Evolutionary conservation across 1,140 invertebrate genomes (phyloP).

Genomic region (Aphidius ervi): DNA sequence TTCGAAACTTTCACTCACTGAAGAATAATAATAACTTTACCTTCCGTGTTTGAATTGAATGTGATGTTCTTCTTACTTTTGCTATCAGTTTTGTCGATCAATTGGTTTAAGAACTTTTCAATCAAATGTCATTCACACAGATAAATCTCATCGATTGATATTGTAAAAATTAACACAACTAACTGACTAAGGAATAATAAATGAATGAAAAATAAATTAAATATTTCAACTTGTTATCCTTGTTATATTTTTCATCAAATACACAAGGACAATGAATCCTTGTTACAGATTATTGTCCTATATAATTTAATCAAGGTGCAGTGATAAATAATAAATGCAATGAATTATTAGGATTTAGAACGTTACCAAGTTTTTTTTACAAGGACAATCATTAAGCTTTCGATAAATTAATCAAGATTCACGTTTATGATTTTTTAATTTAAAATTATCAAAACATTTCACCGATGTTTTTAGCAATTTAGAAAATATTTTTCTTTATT

Average conservation of each 20-base stretch:
- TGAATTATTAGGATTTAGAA: slow-evolving; percentile 35
- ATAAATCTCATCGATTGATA: too few relatives aligned
- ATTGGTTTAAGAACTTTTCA: background rate
- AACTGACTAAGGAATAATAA: too few relatives aligned
- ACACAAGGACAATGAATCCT: slow-evolving; percentile 43
- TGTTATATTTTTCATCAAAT: background rate
- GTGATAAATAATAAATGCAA: slow-evolving; percentile 26
- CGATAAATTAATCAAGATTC: too few relatives aligned
- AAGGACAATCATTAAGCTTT: too few relatives aligned
- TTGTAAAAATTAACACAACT: too few relatives aligned
- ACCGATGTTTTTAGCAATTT: too few relatives aligned
- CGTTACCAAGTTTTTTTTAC: slow-evolving; percentile 35
- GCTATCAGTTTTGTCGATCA: background rate
- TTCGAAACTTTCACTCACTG: slow-evolving; percentile 1
- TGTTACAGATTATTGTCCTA: slow-evolving; percentile 44
- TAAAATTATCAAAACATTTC: too few relatives aligned
- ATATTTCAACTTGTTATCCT: too few relatives aligned
- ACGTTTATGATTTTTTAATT: too few relatives aligned
- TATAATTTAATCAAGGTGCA: slow-evolving; percentile 21
- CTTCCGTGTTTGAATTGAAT: background rate
- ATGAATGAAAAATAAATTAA: too few relatives aligned
- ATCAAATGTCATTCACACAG: too few relatives aligned
- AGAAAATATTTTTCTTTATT: too few relatives aligned
- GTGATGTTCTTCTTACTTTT: background rate
- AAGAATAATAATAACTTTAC: background rate